Percentiles rank a stretch among this genome's conserved stretches.
Conservation (phyloP, 2,797 vertebrate genomes). For the Acanthiza pusilla region DNA sequence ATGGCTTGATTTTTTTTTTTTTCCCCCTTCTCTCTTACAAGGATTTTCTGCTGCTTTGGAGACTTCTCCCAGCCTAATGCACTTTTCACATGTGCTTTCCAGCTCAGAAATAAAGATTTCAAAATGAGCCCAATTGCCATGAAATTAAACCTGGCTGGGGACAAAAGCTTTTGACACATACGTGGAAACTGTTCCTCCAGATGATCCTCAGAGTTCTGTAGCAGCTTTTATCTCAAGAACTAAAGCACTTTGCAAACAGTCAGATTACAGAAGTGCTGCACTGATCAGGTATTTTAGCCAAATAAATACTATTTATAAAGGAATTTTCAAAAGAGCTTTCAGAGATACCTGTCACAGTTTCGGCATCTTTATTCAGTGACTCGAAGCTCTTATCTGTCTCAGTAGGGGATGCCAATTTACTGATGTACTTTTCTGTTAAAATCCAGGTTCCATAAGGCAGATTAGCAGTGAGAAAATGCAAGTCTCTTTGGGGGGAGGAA, state of each 20-base stretch:
- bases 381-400: conserved; percentile 13
- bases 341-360: conserved; percentile 31
- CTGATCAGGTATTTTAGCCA: conserved; percentile 10
- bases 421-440: conserved; percentile 25
- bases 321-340: conserved; percentile 38
- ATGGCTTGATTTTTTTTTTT: neutral
- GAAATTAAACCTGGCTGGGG: neutral
- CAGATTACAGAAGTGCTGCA: neutral
- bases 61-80: neutral
- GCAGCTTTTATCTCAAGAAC: conserved; percentile 4
- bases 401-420: conserved; percentile 37
- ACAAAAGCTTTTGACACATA: neutral
- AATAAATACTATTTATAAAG: conserved; percentile 41
- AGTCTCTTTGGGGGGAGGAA: neutral
- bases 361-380: neutral
- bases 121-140: neutral
- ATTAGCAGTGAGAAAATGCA: conserved; percentile 18
- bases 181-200: neutral
- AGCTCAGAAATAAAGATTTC: neutral
- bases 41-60: neutral
- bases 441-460: conserved; percentile 15
- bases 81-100: neutral
- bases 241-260: conserved; percentile 30
- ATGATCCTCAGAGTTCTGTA: neutral
- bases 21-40: neutral